Base-by-base conservation (phyloP, 2,113 vertebrate genomes). In the Etheostoma spectabile region DNA sequence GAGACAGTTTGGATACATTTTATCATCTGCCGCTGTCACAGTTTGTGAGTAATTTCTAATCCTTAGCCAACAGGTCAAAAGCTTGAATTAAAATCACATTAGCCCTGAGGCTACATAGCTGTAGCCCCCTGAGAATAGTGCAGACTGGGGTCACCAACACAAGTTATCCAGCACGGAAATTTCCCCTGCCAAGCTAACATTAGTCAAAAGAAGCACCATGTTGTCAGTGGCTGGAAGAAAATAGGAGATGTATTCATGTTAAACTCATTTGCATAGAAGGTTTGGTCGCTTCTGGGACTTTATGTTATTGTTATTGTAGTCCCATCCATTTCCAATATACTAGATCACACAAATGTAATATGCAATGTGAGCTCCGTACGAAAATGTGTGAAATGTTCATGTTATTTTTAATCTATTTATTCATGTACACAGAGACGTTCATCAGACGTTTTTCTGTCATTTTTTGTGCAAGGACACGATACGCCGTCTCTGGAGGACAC, bases 111-210 rank as follows among this genome's bases (percentile, higher is more conserved):
- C 62, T 27, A 45, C 68, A 85, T 77, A 56, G 33, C 52, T 74
- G 27, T n/a, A 55, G 65, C n/a, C 82, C 81, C 83, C 79, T 30
- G 24, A 49, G 66, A 61, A 80, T 62, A 53, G 68, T 76, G 35
- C 63, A 85, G 15, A 35, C 33, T 4, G 33, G 74, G 88, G 89
- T 86, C 89, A 88, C 59, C 22, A 42, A 45, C 53, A 77, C 80
- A 65, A 81, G 35, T 74, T 72, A 68, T 77, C 80, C 59, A 49
- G 52, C 45, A 45, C 33, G 79, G 88, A 91, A 79, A 78, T 83
- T 64, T 80, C 45, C 59, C 6, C 57, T 61, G 74, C 71, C 79
- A 84, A 84, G 80, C 49, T 60, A 85, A 88, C 60, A 66, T 77
- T 48, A 68, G 6, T 27, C 66, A 13, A 42, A 21, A 77, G 53